Conservation (phyloP, 2,113 vertebrate species). For the Myiopsitta monachus region DNA sequence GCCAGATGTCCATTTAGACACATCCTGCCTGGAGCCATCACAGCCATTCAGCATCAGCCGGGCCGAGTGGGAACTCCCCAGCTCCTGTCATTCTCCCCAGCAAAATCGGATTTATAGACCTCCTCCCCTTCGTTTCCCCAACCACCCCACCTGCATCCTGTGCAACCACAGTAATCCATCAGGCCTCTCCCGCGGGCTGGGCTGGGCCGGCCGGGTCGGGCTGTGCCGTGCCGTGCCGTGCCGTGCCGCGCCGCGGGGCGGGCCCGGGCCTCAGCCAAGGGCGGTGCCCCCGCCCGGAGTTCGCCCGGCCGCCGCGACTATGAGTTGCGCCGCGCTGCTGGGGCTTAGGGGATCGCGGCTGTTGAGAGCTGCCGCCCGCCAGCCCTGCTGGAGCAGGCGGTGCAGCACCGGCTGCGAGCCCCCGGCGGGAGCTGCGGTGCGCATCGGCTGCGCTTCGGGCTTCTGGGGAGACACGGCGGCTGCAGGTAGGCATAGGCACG, state of each 20-base stretch:
- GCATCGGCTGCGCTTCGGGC: conserved; percentile 80
- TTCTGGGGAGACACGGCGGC: conserved; percentile 83
- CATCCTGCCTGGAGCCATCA: rapidly evolving
- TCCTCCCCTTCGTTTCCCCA: neutral
- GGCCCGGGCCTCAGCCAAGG: neutral
- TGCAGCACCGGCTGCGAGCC: neutral
- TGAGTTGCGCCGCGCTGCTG: neutral
- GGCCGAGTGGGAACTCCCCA: rapidly evolving
- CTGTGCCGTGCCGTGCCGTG: neutral
- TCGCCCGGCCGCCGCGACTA: neutral
- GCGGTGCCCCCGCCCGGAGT: neutral
- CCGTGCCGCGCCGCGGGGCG: neutral
- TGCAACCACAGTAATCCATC: rapidly evolving
- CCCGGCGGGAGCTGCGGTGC: conserved; percentile 29
- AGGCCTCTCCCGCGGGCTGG: neutral
- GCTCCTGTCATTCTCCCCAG: rapidly evolving
- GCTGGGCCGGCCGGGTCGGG: neutral
- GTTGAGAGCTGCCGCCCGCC: neutral
- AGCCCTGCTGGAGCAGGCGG: neutral
- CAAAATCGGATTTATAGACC: rapidly evolving
- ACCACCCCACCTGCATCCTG: neutral
- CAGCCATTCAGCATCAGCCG: neutral
- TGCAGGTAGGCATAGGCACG: conserved; percentile 67
- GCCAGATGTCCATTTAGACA: rapidly evolving
- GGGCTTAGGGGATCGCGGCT: neutral